phyloP scores from a whole-genome alignment of 1,140 invertebrate species.

The Andrena cerasifolii region DNA sequence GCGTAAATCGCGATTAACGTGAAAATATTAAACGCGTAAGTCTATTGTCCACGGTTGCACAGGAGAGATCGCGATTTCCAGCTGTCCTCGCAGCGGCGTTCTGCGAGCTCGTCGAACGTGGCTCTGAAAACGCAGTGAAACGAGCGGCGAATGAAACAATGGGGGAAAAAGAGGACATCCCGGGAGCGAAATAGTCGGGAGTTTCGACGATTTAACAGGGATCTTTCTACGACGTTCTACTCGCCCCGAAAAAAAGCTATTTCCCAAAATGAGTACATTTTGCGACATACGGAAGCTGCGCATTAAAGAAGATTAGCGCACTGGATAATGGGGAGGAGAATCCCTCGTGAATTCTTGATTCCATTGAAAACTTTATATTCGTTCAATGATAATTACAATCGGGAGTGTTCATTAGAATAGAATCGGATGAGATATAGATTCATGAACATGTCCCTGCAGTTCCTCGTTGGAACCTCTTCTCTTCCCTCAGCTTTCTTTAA shows the following conservation, averaged over 20 bases:
- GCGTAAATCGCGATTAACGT: conserved; percentile 6
- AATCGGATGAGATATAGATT: too few relatives aligned
- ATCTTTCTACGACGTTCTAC: too few relatives aligned
- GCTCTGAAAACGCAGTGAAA: neutral
- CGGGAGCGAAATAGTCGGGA: neutral
- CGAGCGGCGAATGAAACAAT: conserved; percentile 6
- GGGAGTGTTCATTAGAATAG: too few relatives aligned
- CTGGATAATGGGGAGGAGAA: too few relatives aligned
- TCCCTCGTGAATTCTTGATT: too few relatives aligned
- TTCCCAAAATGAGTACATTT: neutral
- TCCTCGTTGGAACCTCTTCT: too few relatives aligned
- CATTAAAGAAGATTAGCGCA: too few relatives aligned
- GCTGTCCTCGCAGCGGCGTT: neutral
- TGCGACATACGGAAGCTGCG: neutral
- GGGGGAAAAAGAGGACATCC: neutral
- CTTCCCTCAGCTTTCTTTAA: too few relatives aligned
- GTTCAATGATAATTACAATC: too few relatives aligned
- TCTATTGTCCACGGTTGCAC: neutral
- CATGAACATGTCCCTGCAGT: too few relatives aligned
- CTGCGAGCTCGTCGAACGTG: conserved; percentile 15
- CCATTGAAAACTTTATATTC: neutral
- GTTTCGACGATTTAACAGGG: conserved; percentile 3
- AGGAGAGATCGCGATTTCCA: conserved; percentile 6
- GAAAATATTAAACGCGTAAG: neutral
- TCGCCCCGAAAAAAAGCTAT: neutral